A percentile compares a stretch with the other conserved stretches of the same genome.
Evolutionary conservation across 2,888 invertebrate genomes (phyloP).

Genomic region (Macaria notata): DNA sequence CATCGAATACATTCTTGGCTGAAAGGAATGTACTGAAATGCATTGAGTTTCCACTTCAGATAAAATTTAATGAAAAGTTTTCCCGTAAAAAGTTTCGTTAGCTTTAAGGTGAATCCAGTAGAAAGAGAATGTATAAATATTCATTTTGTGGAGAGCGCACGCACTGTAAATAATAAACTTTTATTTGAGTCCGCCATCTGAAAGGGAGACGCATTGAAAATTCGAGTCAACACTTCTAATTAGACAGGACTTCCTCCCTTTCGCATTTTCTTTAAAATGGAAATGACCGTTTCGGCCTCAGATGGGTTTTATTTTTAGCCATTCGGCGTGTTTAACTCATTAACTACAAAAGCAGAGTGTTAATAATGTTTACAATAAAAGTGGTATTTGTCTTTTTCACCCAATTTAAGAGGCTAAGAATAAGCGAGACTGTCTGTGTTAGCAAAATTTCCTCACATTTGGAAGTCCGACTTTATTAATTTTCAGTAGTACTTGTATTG

Average conservation of each 20-base stretch:
- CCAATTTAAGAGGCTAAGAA: not conserved
- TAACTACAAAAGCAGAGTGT: not conserved
- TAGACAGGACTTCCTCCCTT: conserved; percentile 70
- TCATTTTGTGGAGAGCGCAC: conserved; percentile 65
- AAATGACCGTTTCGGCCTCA: conserved; percentile 63
- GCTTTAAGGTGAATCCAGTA: conserved; percentile 70
- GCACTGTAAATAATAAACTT: conserved; percentile 79
- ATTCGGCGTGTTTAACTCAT: not conserved
- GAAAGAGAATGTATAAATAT: conserved; percentile 74
- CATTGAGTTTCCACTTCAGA: conserved; percentile 50
- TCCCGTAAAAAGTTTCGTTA: conserved; percentile 41
- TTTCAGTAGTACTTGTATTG: conserved; percentile 42
- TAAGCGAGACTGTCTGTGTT: not conserved
- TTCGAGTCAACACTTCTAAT: conserved; percentile 78
- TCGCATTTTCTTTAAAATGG: conserved; percentile 68
- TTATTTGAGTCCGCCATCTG: conserved; percentile 73
- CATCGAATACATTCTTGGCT: conserved; percentile 27
- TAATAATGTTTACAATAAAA: not conserved
- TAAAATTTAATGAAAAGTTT: conserved; percentile 63
- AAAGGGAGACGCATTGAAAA: conserved; percentile 70
- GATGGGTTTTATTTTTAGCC: not conserved
- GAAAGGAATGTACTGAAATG: conserved; percentile 39
- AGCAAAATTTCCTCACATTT: conserved; percentile 15
- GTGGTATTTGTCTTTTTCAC: too few relatives aligned
- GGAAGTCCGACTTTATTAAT: conserved; percentile 29